Base-by-base conservation (phyloP, 2,113 vertebrate genomes). In the Brienomyrus brachyistius region DNA sequence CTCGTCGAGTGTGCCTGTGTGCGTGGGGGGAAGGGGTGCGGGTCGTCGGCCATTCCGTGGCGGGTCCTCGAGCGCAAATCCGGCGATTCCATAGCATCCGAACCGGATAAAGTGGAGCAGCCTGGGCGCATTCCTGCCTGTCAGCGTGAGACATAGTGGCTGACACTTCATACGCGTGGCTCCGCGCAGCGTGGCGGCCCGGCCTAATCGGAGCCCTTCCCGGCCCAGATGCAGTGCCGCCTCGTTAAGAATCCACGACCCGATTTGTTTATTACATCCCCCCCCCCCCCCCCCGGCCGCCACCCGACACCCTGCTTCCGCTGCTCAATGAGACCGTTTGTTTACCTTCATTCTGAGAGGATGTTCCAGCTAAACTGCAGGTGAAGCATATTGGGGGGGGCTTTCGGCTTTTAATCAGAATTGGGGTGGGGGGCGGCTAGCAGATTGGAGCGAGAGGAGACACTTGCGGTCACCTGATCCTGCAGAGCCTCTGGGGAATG, bases 241-340 rank as follows among this genome's bases (percentile, higher is more conserved):
- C 10, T 19, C 27, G 85, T n/a, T 31, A 54, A 17, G 50, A 86
- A 86, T 54, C 85, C 50, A n/a, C 8, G 23, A 21, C 47, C 47
- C n/a, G n/a, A 50, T 70, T 82, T 89, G 89, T 89, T 89, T 89
- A 84, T 56, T 86, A 86, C 80, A 86, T 86, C 48, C 89, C 89
- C 62, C 40, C 40, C 89, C 62, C 40, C 40, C 31, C 31, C 8
- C 54, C 80, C 21, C 17, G 13, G 48, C 89, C 8, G 52, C 35
- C 66, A 86, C 66, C 43, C 19, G 83, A 89, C 66, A 89, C 56
- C 62, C 52, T 0, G 19, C 23, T 89, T 86, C 56, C 43, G 82
- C 82, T 35, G 82, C 43, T 59, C 31, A 35, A 62, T 48, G 13
- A 27, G 11, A 85, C 47, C 85, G 5, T 86, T 86, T 86, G 19